Conservation (phyloP, 2,888 invertebrate genomes). For the Apodemia hepburni region DNA sequence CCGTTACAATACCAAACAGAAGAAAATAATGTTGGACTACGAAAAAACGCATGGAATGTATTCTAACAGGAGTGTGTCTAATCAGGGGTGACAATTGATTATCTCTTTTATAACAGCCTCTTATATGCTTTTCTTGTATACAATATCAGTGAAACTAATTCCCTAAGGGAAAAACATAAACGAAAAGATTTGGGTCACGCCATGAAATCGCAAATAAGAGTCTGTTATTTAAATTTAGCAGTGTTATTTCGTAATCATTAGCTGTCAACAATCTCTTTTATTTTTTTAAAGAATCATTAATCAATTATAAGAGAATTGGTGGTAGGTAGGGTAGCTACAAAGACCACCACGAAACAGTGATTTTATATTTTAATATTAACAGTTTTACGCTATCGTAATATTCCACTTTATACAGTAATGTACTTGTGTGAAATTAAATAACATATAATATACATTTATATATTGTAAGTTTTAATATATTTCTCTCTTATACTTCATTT, state of each 20-base stretch:
- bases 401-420: too few species aligned
- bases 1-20: constrained; percentile 9
- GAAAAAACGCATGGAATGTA: constrained; percentile 4
- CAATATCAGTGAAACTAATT: not conserved
- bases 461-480: too few species aligned
- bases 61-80: constrained; percentile 7
- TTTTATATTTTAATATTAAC: too few species aligned
- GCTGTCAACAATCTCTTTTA: not conserved
- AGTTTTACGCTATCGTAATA: too few species aligned
- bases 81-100: constrained; percentile 8
- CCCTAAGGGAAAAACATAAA: not conserved
- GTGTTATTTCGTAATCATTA: not conserved
- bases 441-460: too few species aligned
- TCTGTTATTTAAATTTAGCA: not conserved
- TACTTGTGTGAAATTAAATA: too few species aligned
- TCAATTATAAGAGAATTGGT: not conserved
- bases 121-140: not conserved
- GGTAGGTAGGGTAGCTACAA: too few species aligned
- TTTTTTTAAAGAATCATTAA: not conserved
- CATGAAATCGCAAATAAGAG: not conserved
- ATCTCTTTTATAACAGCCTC: not conserved
- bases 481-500: too few species aligned
- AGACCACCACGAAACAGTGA: too few species aligned
- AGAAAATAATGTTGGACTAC: not conserved
- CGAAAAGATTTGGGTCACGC: constrained; percentile 1